phyloP scores from a whole-genome alignment of 2,797 vertebrate genomes.

The Lerista edwardsae region DNA sequence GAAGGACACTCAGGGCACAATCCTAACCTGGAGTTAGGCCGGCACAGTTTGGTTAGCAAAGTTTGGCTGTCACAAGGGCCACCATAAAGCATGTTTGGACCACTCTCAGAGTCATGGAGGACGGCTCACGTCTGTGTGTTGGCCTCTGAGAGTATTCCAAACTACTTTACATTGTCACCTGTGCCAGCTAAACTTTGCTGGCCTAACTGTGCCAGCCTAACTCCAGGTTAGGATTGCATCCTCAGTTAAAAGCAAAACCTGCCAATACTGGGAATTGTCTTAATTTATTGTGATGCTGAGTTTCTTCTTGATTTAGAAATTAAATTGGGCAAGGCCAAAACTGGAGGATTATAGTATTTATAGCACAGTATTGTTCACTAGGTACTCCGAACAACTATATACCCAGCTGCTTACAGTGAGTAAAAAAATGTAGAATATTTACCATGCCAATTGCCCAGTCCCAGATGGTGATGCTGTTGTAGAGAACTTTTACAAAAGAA shows the following conservation, averaged over 20 bases:
- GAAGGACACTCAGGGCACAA: background rate
- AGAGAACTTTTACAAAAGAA: background rate
- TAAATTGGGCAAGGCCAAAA: background rate
- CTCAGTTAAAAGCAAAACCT: background rate
- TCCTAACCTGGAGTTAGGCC: too few relatives aligned
- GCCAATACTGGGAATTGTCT: background rate
- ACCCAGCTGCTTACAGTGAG: background rate
- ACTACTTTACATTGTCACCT: too few relatives aligned
- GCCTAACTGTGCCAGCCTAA: too few relatives aligned
- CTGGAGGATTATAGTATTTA: background rate
- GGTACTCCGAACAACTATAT: background rate
- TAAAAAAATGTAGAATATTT: background rate
- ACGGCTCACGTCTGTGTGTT: too few relatives aligned
- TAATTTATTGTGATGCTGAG: constrained; percentile 7
- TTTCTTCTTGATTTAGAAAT: background rate
- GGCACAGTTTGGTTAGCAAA: too few relatives aligned
- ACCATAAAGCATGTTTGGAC: too few relatives aligned
- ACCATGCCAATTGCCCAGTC: background rate
- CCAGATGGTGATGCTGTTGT: background rate
- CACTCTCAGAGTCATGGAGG: too few relatives aligned
- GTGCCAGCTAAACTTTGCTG: too few relatives aligned
- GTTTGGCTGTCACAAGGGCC: too few relatives aligned
- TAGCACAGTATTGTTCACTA: background rate
- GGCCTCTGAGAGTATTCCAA: too few relatives aligned
- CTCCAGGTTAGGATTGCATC: too few relatives aligned